phyloP scores from a whole-genome alignment of 1,140 invertebrate genomes.

The Dendroctonus ponderosae region DNA sequence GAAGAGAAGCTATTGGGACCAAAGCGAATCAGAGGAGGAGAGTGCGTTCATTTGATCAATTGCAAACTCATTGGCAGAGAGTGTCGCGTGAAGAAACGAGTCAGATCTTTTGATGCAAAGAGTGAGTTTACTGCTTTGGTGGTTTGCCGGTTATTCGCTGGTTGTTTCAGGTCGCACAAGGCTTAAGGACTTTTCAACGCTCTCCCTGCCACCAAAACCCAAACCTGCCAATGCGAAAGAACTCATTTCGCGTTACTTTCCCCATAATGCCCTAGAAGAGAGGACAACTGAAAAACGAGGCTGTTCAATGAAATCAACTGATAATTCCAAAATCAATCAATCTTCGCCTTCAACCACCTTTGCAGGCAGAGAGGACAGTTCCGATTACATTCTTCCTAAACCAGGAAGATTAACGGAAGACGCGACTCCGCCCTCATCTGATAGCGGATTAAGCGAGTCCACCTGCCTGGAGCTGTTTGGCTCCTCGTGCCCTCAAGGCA shows the following conservation, averaged over 20 bases:
- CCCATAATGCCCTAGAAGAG: too few species aligned
- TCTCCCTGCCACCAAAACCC: conserved; percentile 23
- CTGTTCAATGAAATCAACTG: conserved; percentile 20
- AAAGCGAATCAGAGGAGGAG: conserved; percentile 24
- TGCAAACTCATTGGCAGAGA: conserved; percentile 1
- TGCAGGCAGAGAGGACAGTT: neutral
- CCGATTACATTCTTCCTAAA: conserved; percentile 4
- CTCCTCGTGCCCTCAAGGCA: conserved; percentile 4
- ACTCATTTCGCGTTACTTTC: conserved; percentile 7
- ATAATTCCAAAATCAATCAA: neutral
- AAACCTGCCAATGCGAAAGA: conserved; percentile 13
- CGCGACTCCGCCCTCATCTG: conserved; percentile 18
- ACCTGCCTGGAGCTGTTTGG: conserved; percentile 22
- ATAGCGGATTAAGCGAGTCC: conserved; percentile 20
- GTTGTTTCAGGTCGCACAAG: conserved; percentile 10
- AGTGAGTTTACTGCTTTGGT: conserved; percentile 21
- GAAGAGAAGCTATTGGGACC: conserved; percentile 8
- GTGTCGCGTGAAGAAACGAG: conserved; percentile 1
- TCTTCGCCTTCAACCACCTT: neutral
- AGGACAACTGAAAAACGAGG: too few species aligned
- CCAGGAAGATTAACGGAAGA: neutral
- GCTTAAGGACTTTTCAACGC: conserved; percentile 21
- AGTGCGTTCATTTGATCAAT: conserved; percentile 18
- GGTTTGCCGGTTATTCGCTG: neutral
- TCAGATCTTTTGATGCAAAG: conserved; percentile 15